Evolutionary conservation across 2,888 invertebrate species (phyloP).

Genomic region (Machimus rusticus): DNA sequence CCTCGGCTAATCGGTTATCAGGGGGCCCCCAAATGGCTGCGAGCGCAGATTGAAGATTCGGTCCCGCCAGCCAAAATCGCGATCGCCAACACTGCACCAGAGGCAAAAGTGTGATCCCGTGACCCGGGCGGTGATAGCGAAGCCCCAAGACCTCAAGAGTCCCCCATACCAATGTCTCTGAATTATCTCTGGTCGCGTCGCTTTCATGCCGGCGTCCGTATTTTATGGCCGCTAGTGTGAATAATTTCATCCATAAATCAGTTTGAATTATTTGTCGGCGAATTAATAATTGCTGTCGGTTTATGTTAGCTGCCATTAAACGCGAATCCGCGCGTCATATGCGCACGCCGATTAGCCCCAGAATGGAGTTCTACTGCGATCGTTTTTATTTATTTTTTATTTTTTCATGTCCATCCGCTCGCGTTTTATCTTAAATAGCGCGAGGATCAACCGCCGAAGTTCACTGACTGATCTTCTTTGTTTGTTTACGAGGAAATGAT

Average conservation of each 20-base stretch:
- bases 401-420: not conserved
- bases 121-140: not conserved
- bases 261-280: slow-evolving; percentile 51
- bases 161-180: not conserved
- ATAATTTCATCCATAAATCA: slow-evolving; percentile 51
- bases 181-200: not conserved
- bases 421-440: not conserved
- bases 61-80: not conserved
- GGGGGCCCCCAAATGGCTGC: not conserved
- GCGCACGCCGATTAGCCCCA: slow-evolving; percentile 41
- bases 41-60: not conserved
- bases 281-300: slow-evolving; percentile 51
- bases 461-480: slow-evolving; percentile 40
- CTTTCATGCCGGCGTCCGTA: slow-evolving; percentile 41
- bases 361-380: not conserved
- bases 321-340: slow-evolving; percentile 42
- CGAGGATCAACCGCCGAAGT: slow-evolving; percentile 33
- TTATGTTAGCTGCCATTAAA: slow-evolving; percentile 49
- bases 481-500: slow-evolving; percentile 37
- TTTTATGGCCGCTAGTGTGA: slow-evolving; percentile 51
- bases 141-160: not conserved
- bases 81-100: not conserved
- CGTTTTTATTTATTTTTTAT: not conserved
- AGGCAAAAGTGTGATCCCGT: not conserved
- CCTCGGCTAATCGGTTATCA: not conserved